Evolutionary conservation across 1,140 invertebrate genomes (phyloP), one percentile per base, ranked within the genome.

Genomic region (Drosophila sp.): DNA sequence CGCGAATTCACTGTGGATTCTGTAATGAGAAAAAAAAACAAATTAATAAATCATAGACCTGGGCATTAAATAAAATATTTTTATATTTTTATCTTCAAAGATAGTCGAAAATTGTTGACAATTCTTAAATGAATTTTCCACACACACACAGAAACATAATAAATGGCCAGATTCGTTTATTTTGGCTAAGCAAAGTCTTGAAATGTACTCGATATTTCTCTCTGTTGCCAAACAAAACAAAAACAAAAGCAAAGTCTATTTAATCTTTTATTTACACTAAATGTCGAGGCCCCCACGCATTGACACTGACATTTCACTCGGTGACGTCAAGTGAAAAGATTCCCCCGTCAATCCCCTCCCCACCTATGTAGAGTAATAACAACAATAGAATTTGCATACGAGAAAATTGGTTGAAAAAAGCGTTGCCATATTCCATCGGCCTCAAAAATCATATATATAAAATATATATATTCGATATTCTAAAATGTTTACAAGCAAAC

Each of bases 1-100:
- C 87, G 82, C 34, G 87, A 90, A 74, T 90, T 90, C 27, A 90
- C 87, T 18, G 87, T 83, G 38, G 87, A 76, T 76, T 90, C 87
- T 90, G 64, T 21, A 56, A 76, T n/a, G 9, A 57, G 21, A n/a
- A 45, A 36, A 43, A 54, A 6, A 45, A 21, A 34, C 25, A 43
- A 58, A 43, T 54, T 63, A 25, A 36, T 61, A 36, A 48, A n/a
- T n/a, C 7, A 61, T 36, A 21, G 4, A 4, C 21, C 1, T 21
- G 1, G 1, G 1, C 21, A 21, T 21, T 21, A 2, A 21, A 21
- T 21, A 2, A 21, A 21, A 21, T 21, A 21, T 21, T 21, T 21
- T 21, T 21, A 21, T 4, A 4, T 2, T 21, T 21, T 21, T n/a
- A n/a, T 21, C 21, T 21, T 21, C 4, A 21, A 21, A 21, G 4